Evolutionary conservation across 2,797 vertebrate genomes (phyloP), one percentile per base, ranked within the genome.

Genomic region (Brachymystax lenok): DNA sequence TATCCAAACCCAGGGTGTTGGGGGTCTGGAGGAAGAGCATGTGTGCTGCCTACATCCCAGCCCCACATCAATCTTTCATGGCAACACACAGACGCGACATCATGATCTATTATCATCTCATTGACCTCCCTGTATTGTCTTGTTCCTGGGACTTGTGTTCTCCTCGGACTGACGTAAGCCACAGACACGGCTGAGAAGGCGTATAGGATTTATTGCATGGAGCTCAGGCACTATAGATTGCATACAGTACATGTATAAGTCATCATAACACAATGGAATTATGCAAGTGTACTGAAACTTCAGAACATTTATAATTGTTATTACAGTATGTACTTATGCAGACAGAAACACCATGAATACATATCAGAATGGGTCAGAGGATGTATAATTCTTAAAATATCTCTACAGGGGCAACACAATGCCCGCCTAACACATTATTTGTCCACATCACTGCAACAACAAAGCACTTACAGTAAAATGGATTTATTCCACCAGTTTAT

Each of bases 31-130:
- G 75, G 73, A 74, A 76, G 79, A 69, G 50, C 84, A 79, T 70
- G 19, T 77, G 28, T 16, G 17, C 17, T 54, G 52, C 52, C 5
- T 10, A 63, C 59, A 63, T 3, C 10, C 59, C 21, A 63, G 59
- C 79, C 77, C 73, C 73, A 79, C 50, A 88, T 88, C 75, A 87
- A 89, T 85, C 71, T 85, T 89, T 84, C 75, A 76, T 24, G 21
- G 35, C n/a, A 74, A 64, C 77, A 84, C 76, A 46, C 69, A 85
- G 70, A 80, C 79, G 76, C 87, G 80, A 87, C 86, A 82, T 86
- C 82, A 80, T 35, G 46, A 73, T 84, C 76, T 89, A 86, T 88
- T 89, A 83, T 85, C 84, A 83, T 81, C 79, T 71, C 73, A 82
- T 86, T 88, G 79, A 89, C 84, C 83, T 79, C 64, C 35, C 8